phyloP scores from a whole-genome alignment of 1,140 invertebrate species.

The Panagrolaimus sp. region DNA sequence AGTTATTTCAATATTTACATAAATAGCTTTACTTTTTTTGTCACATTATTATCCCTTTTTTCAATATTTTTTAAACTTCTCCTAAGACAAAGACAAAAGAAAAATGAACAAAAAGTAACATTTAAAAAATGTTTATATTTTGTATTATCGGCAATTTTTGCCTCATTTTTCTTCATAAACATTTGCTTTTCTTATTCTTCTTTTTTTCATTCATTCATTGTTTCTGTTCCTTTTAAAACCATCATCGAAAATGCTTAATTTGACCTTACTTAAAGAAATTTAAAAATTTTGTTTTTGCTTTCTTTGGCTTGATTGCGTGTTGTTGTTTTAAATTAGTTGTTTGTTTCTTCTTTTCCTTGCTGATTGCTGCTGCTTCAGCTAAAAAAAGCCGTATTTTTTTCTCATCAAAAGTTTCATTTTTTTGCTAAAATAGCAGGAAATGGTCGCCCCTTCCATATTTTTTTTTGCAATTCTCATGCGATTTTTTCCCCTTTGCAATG shows the following conservation, averaged over 20 bases:
- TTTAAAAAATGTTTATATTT: not conserved
- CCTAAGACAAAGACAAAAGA: too few relatives aligned
- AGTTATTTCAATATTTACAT: slow-evolving; percentile 18
- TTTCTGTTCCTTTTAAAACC: not conserved
- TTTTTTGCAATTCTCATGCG: too few relatives aligned
- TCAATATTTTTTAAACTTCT: not conserved
- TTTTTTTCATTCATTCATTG: too few relatives aligned
- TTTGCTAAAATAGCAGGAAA: too few relatives aligned
- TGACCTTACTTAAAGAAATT: not conserved
- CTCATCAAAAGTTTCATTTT: not conserved
- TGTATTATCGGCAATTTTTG: not conserved
- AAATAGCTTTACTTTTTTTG: not conserved
- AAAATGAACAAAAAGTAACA: not conserved
- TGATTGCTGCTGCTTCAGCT: too few relatives aligned
- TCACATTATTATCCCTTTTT: not conserved
- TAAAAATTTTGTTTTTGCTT: not conserved
- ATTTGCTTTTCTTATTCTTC: not conserved
- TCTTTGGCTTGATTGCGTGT: not conserved
- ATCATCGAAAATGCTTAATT: slow-evolving; percentile 5
- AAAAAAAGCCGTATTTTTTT: too few relatives aligned
- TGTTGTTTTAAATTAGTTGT: too few relatives aligned
- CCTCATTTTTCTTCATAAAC: not conserved
- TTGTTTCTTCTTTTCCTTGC: too few relatives aligned
- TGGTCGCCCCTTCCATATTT: too few relatives aligned
- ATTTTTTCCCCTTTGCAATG: too few relatives aligned